Evolutionary conservation across 2,888 invertebrate species (phyloP).

Genomic region (Anaspis maculata): DNA sequence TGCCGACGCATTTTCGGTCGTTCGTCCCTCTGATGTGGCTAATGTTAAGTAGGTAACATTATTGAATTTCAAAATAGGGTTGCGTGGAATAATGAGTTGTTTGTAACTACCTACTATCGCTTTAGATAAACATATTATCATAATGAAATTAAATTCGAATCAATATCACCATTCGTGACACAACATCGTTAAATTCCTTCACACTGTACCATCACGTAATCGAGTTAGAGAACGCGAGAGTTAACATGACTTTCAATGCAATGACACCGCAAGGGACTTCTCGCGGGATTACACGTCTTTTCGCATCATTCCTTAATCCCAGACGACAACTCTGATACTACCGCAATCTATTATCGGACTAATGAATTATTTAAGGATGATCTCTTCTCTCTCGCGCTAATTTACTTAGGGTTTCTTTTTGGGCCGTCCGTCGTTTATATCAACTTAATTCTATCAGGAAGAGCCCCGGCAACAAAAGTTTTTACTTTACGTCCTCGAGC

Average conservation of each 20-base stretch:
- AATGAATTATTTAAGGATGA: conserved; percentile 24
- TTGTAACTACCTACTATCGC: conserved; percentile 8
- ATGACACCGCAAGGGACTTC: conserved; percentile 15
- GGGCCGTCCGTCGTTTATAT: conserved; percentile 1
- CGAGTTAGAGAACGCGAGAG: conserved; percentile 16
- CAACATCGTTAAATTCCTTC: conserved; percentile 14
- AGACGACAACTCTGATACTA: conserved; percentile 24
- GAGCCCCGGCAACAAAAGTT: no score
- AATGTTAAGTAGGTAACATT: conserved; percentile 3
- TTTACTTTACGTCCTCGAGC: no score
- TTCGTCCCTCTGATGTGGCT: no score
- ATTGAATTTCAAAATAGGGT: conserved; percentile 8
- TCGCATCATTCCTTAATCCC: conserved; percentile 26
- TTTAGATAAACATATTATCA: conserved; percentile 12
- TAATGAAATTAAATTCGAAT: conserved; percentile 15
- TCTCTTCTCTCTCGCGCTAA: conserved; percentile 12
- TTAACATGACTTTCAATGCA: conserved; percentile 21
- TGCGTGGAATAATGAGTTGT: conserved; percentile 9
- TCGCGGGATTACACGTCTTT: conserved; percentile 26
- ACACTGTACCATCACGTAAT: conserved; percentile 8
- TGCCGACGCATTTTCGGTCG: no score
- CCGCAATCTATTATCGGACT: conserved; percentile 27
- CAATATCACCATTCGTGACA: conserved; percentile 11
- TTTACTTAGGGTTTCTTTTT: conserved; percentile 12
- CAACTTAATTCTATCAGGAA: conserved; percentile 4